Base-by-base conservation (phyloP, 2,113 vertebrate species). In the Columba janthina region DNA sequence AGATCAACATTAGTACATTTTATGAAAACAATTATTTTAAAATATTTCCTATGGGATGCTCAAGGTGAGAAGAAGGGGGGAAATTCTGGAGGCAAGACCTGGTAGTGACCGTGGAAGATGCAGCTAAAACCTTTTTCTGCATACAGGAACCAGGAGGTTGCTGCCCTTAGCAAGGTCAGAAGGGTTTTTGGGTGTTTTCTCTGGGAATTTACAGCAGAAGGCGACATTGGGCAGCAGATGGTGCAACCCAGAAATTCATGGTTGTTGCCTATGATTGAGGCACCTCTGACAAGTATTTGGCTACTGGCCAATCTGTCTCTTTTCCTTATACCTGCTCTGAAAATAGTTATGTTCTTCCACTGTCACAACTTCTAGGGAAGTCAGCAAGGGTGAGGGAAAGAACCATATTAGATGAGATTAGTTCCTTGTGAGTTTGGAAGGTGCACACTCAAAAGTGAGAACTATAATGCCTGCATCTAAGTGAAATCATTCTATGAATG, bases 181-280 rank as follows among this genome's bases (percentile, higher is more conserved):
- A 36, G 78, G 75, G 26, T 24, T 88, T 93, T 73, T 56, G 70
- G 44, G 61, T 2, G 1, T 26, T 69, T 82, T 75, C 36, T 85
- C 19, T 32, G 75, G 51, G 78, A 94, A 76, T 94, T 76, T 85
- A 25, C 29, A 66, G 74, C 71, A 96, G 85, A 90, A 93, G 64
- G 81, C 0, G 2, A 80, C 71, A 93, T 36, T 1, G 1, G 51
- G 85, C 81, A 93, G 85, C 87, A 96, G 89, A 89, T 88, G 89
- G 46, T 67, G 18, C 24, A 69, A 83, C 29, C 72, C 78, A 90
- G 50, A 89, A 89, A 79, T 26, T 51, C 82, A 31, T 58, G 58
- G 73, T 5, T 67, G 56, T 75, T 91, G n/a, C 61, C 70, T 90
- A 61, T 1, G 1, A 44, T 89, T 67, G 74, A 86, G 76, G 87